Evolutionary conservation across 2,797 vertebrate species (phyloP), one percentile per base, ranked within the genome.

Genomic region (Thamnophis elegans): DNA sequence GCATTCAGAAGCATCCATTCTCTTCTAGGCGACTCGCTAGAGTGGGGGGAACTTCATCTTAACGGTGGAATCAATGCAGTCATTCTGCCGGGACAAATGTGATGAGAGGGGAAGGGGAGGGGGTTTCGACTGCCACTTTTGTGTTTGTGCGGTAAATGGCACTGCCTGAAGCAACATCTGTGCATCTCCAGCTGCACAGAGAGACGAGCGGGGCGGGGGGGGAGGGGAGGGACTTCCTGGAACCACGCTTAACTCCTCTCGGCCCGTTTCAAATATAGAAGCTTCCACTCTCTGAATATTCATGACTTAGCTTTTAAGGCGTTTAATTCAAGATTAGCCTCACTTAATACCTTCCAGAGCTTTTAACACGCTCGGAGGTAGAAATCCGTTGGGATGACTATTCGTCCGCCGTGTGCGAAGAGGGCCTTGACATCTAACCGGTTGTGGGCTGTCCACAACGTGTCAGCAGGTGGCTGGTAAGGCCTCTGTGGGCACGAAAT

Each of bases 181-280:
- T 91, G 85, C n/a, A 10, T 91, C 87, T 85, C 68, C 92, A 89
- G 90, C 90, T 91, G 90, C 32, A 11, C 2, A 7, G 85, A 59
- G 25, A 32, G n/a, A 28, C 11, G 22, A 7, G 10, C 7, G 3
- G 25, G 9, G 3, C 3, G 25, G 4, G 10, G 3, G 25, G 3
- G 12, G 16, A 58, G 58, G 8, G 65, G 16, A 22, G 28, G 60
- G 62, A 25, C 36, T 11, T 54, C 9, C 26, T 36, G 22, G 73
- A 82, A 47, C 73, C 16, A 20, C 11, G 20, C 25, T 7, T 7
- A 54, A 60, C 36, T 82, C 18, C 36, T 18, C 4, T 18, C 4
- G 9, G 36, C 25, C 12, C 20, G 28, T 5, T 68, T 88, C 25
- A 2, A 32, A 26, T 13, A 28, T 59, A 0, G 28, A 68, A n/a